These are phyloP conservation scores for Cheilosia scutellata DNA, from an alignment of 2,888 invertebrate genomes.

Conservation along the genomic window DNA sequence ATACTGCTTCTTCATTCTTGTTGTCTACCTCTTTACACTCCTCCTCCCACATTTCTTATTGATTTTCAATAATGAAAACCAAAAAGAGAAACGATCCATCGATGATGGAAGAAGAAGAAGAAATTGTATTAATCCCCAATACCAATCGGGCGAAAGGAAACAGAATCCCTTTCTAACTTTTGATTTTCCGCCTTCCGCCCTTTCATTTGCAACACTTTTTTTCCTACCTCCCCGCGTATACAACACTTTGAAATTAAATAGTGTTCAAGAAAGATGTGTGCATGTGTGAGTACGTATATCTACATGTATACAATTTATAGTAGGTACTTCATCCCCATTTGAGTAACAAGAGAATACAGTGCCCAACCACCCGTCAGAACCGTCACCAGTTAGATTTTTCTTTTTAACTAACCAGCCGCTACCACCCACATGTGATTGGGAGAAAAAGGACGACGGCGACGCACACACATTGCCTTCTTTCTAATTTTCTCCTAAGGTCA, in stretches of 20 bases:
- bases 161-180: slow-evolving; percentile 48
- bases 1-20: neutral
- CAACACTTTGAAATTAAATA: slow-evolving; percentile 59
- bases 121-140: slow-evolving; percentile 48
- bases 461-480: slow-evolving; percentile 77
- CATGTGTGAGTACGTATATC: slow-evolving; percentile 5
- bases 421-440: slow-evolving; percentile 27
- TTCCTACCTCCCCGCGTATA: slow-evolving; percentile 7
- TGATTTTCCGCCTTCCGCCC: slow-evolving; percentile 53
- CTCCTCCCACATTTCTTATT: slow-evolving; percentile 53
- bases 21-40: neutral
- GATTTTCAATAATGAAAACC: slow-evolving; percentile 68
- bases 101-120: slow-evolving; percentile 44
- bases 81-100: slow-evolving; percentile 22
- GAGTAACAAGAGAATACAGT: slow-evolving; percentile 41
- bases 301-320: slow-evolving; percentile 57
- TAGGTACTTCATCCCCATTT: slow-evolving; percentile 52
- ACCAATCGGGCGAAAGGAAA: slow-evolving; percentile 8
- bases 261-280: neutral
- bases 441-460: slow-evolving; percentile 23
- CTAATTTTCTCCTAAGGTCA: slow-evolving; percentile 81
- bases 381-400: slow-evolving; percentile 71
- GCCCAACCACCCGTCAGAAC: slow-evolving; percentile 45
- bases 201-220: slow-evolving; percentile 58
- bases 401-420: slow-evolving; percentile 71